Evolutionary conservation across 2,888 invertebrate genomes (phyloP).

Genomic region (Slavum lentiscoides): DNA sequence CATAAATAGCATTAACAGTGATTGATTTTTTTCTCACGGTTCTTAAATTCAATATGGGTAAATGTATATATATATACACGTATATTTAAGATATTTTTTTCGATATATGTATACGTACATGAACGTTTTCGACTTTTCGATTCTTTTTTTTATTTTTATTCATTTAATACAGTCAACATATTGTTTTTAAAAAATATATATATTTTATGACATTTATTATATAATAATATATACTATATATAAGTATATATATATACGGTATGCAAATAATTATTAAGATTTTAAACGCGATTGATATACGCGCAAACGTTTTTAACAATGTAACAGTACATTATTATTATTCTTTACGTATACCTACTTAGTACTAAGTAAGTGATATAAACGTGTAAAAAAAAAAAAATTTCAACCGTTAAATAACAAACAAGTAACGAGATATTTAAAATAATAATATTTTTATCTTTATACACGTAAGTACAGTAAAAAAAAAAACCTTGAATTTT

Average conservation of each 20-base stretch:
- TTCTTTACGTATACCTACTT: too few species aligned
- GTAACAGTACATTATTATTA: too few species aligned
- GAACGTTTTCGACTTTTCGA: slow-evolving; percentile 3
- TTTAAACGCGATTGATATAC: too few species aligned
- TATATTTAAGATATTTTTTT: slow-evolving; percentile 10
- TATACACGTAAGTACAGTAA: background rate
- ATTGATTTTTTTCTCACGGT: slow-evolving; percentile 48
- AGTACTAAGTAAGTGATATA: too few species aligned
- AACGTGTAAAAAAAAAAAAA: too few species aligned
- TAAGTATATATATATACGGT: too few species aligned
- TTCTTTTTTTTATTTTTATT: background rate
- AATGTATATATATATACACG: background rate
- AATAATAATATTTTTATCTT: background rate
- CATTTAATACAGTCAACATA: background rate
- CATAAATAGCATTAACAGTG: slow-evolving; percentile 34
- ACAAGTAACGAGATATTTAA: background rate
- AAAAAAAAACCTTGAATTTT: background rate
- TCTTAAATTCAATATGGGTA: slow-evolving; percentile 28
- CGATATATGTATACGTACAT: background rate
- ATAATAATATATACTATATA: too few species aligned
- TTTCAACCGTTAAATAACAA: background rate
- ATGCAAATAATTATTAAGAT: too few species aligned
- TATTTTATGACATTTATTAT: background rate
- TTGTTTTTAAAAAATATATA: background rate
- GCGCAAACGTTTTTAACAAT: too few species aligned